Evolutionary conservation across 2,888 invertebrate genomes (phyloP).

Genomic region (Sarcophaga subvicina): DNA sequence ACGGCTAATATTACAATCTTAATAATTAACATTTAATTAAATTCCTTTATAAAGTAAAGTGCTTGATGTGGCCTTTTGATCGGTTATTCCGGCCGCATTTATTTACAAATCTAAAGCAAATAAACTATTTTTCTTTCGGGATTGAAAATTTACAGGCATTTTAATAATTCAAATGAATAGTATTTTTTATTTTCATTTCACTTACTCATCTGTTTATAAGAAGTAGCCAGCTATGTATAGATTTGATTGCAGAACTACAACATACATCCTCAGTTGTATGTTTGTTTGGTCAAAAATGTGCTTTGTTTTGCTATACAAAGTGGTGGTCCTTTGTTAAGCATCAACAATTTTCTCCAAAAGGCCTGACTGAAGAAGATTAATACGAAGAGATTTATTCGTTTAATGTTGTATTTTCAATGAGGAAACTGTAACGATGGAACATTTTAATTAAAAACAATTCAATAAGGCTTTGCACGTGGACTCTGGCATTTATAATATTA

Average conservation of each 20-base stretch:
- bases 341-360: too few species aligned
- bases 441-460: conserved; percentile 11
- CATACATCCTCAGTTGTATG: too few species aligned
- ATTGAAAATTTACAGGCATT: conserved; percentile 8
- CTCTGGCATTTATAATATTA: too few species aligned
- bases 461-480: not conserved
- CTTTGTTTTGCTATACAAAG: not conserved
- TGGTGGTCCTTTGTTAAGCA: too few species aligned
- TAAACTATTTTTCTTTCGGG: conserved; percentile 5
- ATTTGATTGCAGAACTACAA: conserved; percentile 12
- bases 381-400: conserved; percentile 14
- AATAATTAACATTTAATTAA: conserved; percentile 45
- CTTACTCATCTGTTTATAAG: not conserved
- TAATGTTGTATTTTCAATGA: not conserved
- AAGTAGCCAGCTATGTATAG: not conserved
- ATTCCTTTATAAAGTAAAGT: conserved; percentile 29
- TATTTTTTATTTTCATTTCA: not conserved
- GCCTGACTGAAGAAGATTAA: conserved; percentile 1
- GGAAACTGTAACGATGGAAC: not conserved
- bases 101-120: not conserved
- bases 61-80: too few species aligned
- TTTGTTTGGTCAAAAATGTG: not conserved
- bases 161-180: conserved; percentile 18
- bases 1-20: not conserved
- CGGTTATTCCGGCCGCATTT: not conserved